Evolutionary conservation across 2,113 vertebrate genomes (phyloP).

Genomic region (Ctenomys sociabilis): DNA sequence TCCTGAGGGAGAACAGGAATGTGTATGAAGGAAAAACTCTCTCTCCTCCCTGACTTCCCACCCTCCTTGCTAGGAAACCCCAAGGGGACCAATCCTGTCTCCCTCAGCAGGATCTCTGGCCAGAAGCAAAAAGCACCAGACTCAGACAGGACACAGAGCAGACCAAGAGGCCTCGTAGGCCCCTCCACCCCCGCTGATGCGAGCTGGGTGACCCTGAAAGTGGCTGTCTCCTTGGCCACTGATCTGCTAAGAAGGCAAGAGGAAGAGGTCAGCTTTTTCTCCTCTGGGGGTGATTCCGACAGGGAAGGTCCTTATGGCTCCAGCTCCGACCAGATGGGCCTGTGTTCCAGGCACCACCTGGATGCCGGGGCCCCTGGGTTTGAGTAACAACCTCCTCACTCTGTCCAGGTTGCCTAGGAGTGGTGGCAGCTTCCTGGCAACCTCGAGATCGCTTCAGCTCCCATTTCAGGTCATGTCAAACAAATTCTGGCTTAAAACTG

Average conservation of each 20-base stretch:
- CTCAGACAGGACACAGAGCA: not conserved
- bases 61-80: not conserved
- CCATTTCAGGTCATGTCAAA: not conserved
- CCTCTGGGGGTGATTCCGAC: not conserved
- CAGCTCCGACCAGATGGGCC: not conserved
- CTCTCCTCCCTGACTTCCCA: not conserved
- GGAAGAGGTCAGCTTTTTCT: not conserved
- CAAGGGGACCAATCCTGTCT: not conserved
- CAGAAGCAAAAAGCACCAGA: not conserved
- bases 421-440: not conserved
- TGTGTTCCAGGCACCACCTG: not conserved
- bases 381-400: not conserved
- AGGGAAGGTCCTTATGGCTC: not conserved
- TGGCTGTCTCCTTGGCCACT: not conserved
- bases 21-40: not conserved
- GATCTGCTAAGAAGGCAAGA: not conserved
- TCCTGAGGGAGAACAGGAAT: slow-evolving; percentile 17
- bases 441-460: not conserved
- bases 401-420: not conserved
- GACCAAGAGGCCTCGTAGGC: rapidly evolving
- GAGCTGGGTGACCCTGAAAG: not conserved
- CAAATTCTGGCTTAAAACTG: not conserved
- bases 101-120: not conserved
- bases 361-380: not conserved
- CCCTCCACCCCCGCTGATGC: not conserved